These are phyloP conservation scores for Eudasyphora cyanicolor DNA, from an alignment of 2,888 invertebrate genomes.

Conservation along the genomic window DNA sequence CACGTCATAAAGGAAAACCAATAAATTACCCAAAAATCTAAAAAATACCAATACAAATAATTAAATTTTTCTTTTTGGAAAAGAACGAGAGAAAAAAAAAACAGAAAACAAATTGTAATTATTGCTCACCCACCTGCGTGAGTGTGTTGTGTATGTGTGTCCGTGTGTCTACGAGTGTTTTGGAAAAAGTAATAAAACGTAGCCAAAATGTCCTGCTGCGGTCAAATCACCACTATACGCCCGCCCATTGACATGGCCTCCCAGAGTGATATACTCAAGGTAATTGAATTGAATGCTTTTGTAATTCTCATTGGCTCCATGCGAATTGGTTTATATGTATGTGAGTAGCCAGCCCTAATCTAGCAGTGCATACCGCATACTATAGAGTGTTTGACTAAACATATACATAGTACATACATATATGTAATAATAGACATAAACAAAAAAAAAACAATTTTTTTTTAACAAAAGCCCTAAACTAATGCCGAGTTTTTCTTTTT, in stretches of 20 bases:
- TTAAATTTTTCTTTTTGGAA: slow-evolving; percentile 56
- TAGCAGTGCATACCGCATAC: neutral
- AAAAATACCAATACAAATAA: slow-evolving; percentile 30
- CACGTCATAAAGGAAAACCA: slow-evolving; percentile 5
- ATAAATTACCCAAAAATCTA: neutral
- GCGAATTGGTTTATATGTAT: neutral
- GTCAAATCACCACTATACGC: slow-evolving; percentile 87
- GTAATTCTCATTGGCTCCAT: slow-evolving; percentile 11
- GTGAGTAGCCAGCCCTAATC: neutral
- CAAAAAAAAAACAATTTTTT: too few relatives aligned
- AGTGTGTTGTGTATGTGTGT: slow-evolving; percentile 49
- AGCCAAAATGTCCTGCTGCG: slow-evolving; percentile 83
- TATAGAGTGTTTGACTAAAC: neutral
- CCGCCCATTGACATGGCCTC: slow-evolving; percentile 88
- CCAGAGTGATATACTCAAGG: slow-evolving; percentile 90
- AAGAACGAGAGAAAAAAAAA: too few relatives aligned
- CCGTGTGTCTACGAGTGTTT: neutral
- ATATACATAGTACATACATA: too few relatives aligned
- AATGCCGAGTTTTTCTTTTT: slow-evolving; percentile 64
- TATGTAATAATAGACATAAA: too few relatives aligned
- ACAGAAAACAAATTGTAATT: slow-evolving; percentile 44
- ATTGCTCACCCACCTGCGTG: slow-evolving; percentile 38
- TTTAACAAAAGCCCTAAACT: slow-evolving; percentile 55
- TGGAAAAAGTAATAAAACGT: slow-evolving; percentile 34
- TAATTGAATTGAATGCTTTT: slow-evolving; percentile 80